Evolutionary conservation across 2,797 vertebrate species (phyloP).

Genomic region (Distichodus sexfasciatus): DNA sequence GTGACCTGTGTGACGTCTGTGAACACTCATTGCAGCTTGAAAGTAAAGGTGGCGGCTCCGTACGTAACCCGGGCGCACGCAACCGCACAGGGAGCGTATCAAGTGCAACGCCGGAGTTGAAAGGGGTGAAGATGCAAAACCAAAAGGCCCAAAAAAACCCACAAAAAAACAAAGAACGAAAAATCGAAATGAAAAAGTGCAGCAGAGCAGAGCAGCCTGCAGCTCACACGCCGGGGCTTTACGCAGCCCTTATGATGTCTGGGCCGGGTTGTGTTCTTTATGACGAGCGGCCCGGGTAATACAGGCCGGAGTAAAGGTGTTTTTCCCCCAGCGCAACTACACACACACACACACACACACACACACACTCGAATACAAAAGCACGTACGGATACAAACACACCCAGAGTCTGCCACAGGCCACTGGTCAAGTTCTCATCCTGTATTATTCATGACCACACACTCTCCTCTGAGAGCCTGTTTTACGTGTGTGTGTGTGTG

Average conservation of each 20-base stretch:
- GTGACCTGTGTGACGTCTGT: too few relatives aligned
- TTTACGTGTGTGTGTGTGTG: conserved; percentile 35
- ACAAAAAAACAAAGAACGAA: too few relatives aligned
- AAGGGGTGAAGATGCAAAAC: too few relatives aligned
- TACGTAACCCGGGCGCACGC: too few relatives aligned
- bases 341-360: conserved; percentile 24
- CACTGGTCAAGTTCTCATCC: conserved; percentile 67
- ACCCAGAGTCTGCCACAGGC: conserved; percentile 61
- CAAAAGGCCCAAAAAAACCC: too few relatives aligned
- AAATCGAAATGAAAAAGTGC: too few relatives aligned
- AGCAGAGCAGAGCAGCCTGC: neutral
- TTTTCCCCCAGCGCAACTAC: neutral
- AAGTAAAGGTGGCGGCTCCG: too few relatives aligned
- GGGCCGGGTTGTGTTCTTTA: neutral
- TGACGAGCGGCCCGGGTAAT: neutral
- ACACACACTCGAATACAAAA: conserved; percentile 25
- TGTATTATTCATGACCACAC: conserved; percentile 68
- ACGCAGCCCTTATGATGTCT: neutral
- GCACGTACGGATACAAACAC: conserved; percentile 28
- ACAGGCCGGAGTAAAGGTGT: conserved; percentile 5
- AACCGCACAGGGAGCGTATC: too few relatives aligned
- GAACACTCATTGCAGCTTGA: too few relatives aligned
- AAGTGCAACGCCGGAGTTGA: too few relatives aligned
- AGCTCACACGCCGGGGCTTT: neutral
- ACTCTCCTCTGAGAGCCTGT: conserved; percentile 55